A percentile compares a stretch with the other conserved stretches of the same genome.
phyloP scores from a whole-genome alignment of 2,113 vertebrate species.

The Nycticorax nycticorax region DNA sequence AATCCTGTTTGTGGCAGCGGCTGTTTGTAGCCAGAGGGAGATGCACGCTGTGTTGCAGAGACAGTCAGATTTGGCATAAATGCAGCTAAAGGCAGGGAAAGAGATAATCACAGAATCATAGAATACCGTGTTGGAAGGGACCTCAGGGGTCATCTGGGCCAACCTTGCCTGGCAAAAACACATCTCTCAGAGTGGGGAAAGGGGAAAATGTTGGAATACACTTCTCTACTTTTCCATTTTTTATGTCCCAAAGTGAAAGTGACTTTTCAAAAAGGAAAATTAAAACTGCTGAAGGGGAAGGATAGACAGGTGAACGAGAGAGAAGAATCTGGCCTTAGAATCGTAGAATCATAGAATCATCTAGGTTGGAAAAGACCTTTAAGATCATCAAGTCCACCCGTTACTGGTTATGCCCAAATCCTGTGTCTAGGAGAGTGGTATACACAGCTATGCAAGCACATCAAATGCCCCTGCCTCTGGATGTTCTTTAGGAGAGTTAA shows the following conservation, averaged over 20 bases:
- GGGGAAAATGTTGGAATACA: neutral
- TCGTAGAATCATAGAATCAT: too few species aligned
- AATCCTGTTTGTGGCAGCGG: neutral
- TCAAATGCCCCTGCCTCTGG: neutral
- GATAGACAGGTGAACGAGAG: neutral
- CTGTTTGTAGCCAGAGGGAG: neutral
- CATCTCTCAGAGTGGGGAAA: neutral
- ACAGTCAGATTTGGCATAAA: neutral
- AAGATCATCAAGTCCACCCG: too few species aligned
- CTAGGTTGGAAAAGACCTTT: too few species aligned
- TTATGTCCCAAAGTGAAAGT: neutral
- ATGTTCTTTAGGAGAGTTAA: neutral
- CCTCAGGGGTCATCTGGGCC: neutral
- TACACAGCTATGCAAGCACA: neutral
- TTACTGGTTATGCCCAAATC: neutral
- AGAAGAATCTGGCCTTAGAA: neutral
- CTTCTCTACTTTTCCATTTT: neutral
- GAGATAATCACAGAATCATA: neutral
- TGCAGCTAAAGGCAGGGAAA: neutral
- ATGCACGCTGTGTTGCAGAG: neutral
- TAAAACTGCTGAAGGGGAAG: neutral
- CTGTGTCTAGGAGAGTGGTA: too few species aligned
- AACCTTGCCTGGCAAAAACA: neutral
- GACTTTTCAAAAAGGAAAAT: neutral
- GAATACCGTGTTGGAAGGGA: neutral